Evolutionary conservation across 2,888 invertebrate species (phyloP).

Genomic region (Drosophila fulvimacula): DNA sequence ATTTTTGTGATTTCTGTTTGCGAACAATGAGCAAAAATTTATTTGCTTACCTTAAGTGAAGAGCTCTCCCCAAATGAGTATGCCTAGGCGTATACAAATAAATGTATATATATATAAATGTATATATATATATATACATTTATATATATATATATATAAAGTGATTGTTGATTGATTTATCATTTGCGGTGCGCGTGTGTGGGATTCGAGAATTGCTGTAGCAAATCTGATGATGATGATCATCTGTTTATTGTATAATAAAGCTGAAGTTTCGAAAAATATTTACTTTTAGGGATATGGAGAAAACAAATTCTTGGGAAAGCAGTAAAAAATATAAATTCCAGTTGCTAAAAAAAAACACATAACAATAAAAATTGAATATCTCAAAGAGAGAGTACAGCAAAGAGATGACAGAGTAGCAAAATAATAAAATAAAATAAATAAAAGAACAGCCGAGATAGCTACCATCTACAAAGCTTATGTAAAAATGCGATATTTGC

Average conservation of each 20-base stretch:
- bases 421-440: too few species aligned
- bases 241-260: slow-evolving; percentile 19
- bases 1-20: slow-evolving; percentile 43
- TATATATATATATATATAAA: neutral
- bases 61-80: slow-evolving; percentile 17
- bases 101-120: neutral
- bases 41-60: slow-evolving; percentile 24
- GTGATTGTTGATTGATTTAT: slow-evolving; percentile 28
- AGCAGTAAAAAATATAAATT: neutral
- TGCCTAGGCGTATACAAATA: neutral
- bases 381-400: neutral
- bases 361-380: neutral
- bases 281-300: neutral
- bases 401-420: neutral
- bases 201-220: slow-evolving; percentile 12
- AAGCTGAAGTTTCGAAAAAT: slow-evolving; percentile 1
- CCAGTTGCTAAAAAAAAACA: neutral
- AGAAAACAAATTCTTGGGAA: neutral
- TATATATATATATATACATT: neutral
- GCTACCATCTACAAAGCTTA: neutral
- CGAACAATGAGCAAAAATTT: slow-evolving; percentile 34
- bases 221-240: slow-evolving; percentile 15
- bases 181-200: slow-evolving; percentile 23
- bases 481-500: neutral
- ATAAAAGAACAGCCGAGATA: neutral